Percentiles rank a stretch among this genome's conserved stretches.
These are phyloP conservation scores for Pseudomyrmex cubaensis DNA, from an alignment of 1,140 invertebrate species.

Conservation along the genomic window DNA sequence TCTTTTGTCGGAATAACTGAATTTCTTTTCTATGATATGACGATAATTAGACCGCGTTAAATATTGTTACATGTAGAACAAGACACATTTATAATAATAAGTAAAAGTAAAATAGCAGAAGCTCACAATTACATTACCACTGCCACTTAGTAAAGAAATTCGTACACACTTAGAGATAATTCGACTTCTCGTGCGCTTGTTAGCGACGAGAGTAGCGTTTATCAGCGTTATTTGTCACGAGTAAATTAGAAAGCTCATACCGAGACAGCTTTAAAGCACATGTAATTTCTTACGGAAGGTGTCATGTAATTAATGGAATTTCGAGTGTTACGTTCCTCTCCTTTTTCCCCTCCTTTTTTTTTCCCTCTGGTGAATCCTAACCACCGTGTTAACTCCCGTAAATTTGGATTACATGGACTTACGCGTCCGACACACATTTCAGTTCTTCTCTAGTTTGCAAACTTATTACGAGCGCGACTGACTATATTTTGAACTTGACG, in stretches of 20 bases:
- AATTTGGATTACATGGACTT: slow-evolving; percentile 47
- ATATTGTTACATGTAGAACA: not conserved
- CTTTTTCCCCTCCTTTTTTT: no score
- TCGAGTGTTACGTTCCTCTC: not conserved
- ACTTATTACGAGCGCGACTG: slow-evolving; percentile 41
- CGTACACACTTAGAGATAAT: not conserved
- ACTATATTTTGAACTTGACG: not conserved
- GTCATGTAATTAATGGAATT: slow-evolving; percentile 44
- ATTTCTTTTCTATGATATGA: not conserved
- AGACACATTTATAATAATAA: not conserved
- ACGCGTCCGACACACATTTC: not conserved
- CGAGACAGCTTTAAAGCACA: not conserved
- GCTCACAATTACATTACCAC: no score
- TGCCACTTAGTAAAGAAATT: not conserved
- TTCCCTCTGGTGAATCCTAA: not conserved
- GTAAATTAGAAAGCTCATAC: not conserved
- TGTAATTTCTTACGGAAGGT: slow-evolving; percentile 12
- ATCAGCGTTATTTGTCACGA: slow-evolving; percentile 8
- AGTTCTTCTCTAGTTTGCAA: slow-evolving; percentile 3
- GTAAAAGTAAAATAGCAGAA: no score
- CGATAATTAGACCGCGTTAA: not conserved
- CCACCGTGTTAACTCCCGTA: slow-evolving; percentile 28
- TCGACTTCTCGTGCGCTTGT: not conserved
- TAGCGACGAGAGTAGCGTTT: not conserved
- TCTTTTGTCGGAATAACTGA: not conserved